Evolutionary conservation across 2,113 vertebrate genomes (phyloP).

Genomic region (Nycticryphes semicollaris): DNA sequence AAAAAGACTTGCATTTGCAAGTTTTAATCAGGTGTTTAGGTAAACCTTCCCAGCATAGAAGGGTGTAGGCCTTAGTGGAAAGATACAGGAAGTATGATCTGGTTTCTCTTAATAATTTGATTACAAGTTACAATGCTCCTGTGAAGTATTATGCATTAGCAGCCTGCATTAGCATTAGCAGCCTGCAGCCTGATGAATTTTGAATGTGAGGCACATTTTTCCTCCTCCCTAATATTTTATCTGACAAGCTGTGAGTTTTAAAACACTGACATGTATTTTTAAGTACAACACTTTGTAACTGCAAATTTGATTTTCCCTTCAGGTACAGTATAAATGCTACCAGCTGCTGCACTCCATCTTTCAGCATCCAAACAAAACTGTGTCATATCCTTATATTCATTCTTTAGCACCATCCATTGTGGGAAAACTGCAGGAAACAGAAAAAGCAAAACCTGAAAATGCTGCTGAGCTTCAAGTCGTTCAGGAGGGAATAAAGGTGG

Average conservation of each 20-base stretch:
- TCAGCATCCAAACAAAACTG: constrained; percentile 76
- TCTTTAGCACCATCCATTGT: constrained; percentile 81
- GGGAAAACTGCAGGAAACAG: constrained; percentile 81
- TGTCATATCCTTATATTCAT: constrained; percentile 86
- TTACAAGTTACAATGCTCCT: neutral
- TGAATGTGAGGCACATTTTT: neutral
- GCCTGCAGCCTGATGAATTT: neutral
- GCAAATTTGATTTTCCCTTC: neutral
- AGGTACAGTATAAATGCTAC: constrained; percentile 86
- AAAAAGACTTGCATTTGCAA: neutral
- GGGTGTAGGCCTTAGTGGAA: neutral
- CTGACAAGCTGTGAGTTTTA: neutral
- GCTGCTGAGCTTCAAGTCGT: constrained; percentile 82
- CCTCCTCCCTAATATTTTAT: neutral
- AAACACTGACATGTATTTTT: neutral
- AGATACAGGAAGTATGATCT: neutral
- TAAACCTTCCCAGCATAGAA: neutral
- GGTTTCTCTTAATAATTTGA: neutral
- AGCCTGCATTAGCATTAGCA: neutral
- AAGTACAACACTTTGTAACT: neutral
- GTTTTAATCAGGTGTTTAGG: neutral
- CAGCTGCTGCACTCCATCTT: constrained; percentile 89
- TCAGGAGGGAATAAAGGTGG: constrained; percentile 84
- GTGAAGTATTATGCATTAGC: neutral
- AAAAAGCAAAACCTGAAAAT: constrained; percentile 83